phyloP scores from a whole-genome alignment of 1,140 invertebrate species.

The Rhyacophila brunnea region DNA sequence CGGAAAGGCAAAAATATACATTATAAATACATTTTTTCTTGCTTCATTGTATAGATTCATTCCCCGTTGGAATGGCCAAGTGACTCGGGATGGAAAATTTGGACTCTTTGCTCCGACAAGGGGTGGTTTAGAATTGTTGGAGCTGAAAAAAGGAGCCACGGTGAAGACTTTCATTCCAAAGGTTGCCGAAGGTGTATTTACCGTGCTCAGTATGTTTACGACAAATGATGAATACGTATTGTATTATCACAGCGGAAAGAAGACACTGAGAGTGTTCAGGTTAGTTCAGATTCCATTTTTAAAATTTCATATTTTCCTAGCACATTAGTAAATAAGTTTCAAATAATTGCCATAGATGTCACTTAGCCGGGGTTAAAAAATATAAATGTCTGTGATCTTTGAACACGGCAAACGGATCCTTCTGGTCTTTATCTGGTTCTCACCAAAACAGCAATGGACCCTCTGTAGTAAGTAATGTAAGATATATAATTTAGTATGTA shows the following conservation, averaged over 20 bases:
- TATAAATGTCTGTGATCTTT: too few relatives aligned
- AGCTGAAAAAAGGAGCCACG: slow-evolving; percentile 79
- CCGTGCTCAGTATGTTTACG: slow-evolving; percentile 92
- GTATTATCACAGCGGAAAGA: slow-evolving; percentile 93
- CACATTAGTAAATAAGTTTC: too few relatives aligned
- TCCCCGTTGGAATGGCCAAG: slow-evolving; percentile 80
- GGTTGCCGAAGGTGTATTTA: slow-evolving; percentile 96
- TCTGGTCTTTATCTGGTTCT: too few relatives aligned
- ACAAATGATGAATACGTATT: slow-evolving; percentile 92
- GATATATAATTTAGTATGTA: too few relatives aligned
- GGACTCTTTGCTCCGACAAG: slow-evolving; percentile 90
- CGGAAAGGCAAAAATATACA: too few relatives aligned
- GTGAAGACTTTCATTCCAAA: slow-evolving; percentile 85
- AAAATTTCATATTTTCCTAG: too few relatives aligned
- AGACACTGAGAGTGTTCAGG: slow-evolving; percentile 90
- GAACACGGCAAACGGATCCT: too few relatives aligned
- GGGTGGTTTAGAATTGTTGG: slow-evolving; percentile 89
- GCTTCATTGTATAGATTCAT: slow-evolving; percentile 47
- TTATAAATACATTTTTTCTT: slow-evolving; percentile 2
- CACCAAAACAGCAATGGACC: too few relatives aligned
- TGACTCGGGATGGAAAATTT: slow-evolving; percentile 84
- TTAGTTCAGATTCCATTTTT: slow-evolving; percentile 43
- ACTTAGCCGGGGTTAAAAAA: too few relatives aligned
- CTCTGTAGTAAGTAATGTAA: too few relatives aligned
- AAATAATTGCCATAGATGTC: too few relatives aligned